Evolutionary conservation across 2,113 vertebrate species (phyloP), one percentile per base, ranked within the genome.

Genomic region (Gulo gulo): DNA sequence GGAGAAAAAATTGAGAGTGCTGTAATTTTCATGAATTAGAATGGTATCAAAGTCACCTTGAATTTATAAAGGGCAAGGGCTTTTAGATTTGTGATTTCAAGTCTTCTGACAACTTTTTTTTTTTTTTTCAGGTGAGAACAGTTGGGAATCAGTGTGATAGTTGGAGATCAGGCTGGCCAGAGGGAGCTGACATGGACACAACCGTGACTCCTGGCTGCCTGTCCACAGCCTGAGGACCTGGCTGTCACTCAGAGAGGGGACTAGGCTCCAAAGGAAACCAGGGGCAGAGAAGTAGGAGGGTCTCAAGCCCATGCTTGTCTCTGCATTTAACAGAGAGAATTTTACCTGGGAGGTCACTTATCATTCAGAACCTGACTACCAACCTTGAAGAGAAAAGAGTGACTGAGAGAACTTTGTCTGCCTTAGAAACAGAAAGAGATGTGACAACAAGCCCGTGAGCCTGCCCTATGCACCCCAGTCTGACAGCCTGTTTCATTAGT

Each of bases 1-100:
- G 24, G 34, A 85, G 47, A 93, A 95, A 95, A 95, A 88, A n/a
- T 2, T 31, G 24, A 95, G 26, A 74, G 52, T 23, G 42, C 36
- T 55, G 0, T 65, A 47, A 42, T 95, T 80, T 84, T 23, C 29
- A 59, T 84, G 93, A 55, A 65, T 79, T n/a, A 18, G 52, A 92
- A 67, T 0, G 5, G 11, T 74, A 93, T 73, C 76, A 79, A 11
- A 12, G 80, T 91, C 65, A 83, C 52, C 47, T 90, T 74, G 76
- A 88, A 61, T 42, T 97, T 71, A 34, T 63, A 29, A 69, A 57
- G 24, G 4, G 1, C 13, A 50, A 52, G 42, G 39, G 3, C 45
- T 81, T 91, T 92, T 52, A 84, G 2, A 74, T 69, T 47, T 91
- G 15, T 65, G 47, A 63, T 87, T 69, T 59, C 80, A 78, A 63